Evolutionary conservation across 2,888 invertebrate genomes (phyloP).

Genomic region (Rhabditoides inermis): DNA sequence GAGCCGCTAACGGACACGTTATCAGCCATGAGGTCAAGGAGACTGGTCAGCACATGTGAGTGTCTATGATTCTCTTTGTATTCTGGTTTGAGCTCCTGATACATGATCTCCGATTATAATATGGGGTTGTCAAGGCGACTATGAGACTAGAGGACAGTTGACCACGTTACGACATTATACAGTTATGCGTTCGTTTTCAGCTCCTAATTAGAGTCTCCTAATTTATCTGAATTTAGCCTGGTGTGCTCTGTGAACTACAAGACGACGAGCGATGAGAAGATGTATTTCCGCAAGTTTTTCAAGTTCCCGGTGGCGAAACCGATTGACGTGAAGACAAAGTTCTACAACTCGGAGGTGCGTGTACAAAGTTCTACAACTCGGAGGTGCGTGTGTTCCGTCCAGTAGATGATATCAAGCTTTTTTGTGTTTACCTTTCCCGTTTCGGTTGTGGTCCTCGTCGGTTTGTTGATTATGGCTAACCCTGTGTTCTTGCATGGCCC

Average conservation of each 20-base stretch:
- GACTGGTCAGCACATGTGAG: conserved; percentile 88
- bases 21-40: conserved; percentile 99
- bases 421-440: no score
- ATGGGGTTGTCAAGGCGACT: no score
- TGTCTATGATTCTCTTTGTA: conserved; percentile 8
- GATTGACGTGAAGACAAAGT: conserved; percentile 90
- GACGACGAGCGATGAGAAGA: conserved; percentile 65
- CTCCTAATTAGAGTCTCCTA: no score
- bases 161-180: no score
- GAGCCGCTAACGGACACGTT: conserved; percentile 82
- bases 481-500: no score
- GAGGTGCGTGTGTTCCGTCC: conserved; percentile 64
- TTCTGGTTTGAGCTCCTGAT: no score
- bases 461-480: conserved; percentile 7
- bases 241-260: conserved; percentile 91
- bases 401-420: no score
- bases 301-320: conserved; percentile 92
- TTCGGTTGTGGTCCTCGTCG: no score
- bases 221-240: conserved; percentile 68
- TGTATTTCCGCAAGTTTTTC: conserved; percentile 89
- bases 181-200: no score
- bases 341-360: conserved; percentile 78
- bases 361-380: conserved; percentile 81
- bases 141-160: no score
- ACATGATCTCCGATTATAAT: no score